Percentiles rank a stretch among this genome's conserved stretches.
Conservation (phyloP, 2,888 invertebrate species). For the Ochlodes sylvanus region DNA sequence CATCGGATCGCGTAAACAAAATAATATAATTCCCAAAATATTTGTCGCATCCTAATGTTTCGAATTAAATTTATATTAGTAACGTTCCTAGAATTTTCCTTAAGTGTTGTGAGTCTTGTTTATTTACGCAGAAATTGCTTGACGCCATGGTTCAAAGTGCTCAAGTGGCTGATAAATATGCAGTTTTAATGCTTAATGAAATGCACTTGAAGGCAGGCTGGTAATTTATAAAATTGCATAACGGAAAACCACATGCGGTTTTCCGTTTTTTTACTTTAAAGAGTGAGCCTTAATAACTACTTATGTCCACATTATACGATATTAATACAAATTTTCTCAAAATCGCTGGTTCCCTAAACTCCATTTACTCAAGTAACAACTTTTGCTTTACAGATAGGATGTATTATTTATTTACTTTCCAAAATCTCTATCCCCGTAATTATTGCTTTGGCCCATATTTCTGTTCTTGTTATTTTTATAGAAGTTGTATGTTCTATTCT, state of each 20-base stretch:
- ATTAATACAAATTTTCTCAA: neutral
- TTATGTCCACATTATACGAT: neutral
- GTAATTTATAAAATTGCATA: slow-evolving; percentile 14
- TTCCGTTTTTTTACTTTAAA: too few relatives aligned
- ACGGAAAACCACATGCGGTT: neutral
- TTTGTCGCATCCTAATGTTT: slow-evolving; percentile 15
- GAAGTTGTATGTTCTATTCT: too few relatives aligned
- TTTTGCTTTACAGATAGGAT: too few relatives aligned
- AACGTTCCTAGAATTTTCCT: slow-evolving; percentile 44
- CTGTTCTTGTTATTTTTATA: too few relatives aligned
- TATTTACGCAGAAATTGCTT: slow-evolving; percentile 41
- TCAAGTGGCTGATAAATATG: slow-evolving; percentile 47
- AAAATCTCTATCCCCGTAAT: too few relatives aligned
- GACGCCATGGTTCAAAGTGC: slow-evolving; percentile 44
- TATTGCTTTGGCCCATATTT: too few relatives aligned
- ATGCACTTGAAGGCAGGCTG: slow-evolving; percentile 42
- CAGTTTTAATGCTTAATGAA: slow-evolving; percentile 47
- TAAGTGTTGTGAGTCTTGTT: neutral
- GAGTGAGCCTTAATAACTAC: slow-evolving; percentile 4
- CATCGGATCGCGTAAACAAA: slow-evolving; percentile 22
- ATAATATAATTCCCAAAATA: slow-evolving; percentile 20
- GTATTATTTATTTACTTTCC: too few relatives aligned
- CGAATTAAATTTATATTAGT: slow-evolving; percentile 1
- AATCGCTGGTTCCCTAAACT: too few relatives aligned
- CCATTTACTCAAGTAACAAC: too few relatives aligned